A percentile compares a stretch with the other conserved stretches of the same genome.
Evolutionary conservation across 37 sponge, comb jelly and placozoan genomes (phyloP).

Genomic region (Halisarca cf. caerulea): DNA sequence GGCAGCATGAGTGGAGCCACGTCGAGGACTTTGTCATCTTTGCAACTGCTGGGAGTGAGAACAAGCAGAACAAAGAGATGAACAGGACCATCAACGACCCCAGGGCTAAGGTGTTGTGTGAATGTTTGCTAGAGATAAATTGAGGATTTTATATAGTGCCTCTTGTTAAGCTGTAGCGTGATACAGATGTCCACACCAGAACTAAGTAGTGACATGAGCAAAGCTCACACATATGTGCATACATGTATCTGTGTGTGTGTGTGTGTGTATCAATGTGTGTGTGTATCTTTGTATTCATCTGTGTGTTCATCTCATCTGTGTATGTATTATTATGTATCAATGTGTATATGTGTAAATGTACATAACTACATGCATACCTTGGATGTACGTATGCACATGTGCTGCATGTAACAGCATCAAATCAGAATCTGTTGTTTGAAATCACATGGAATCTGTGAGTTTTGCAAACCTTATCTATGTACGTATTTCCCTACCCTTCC

Average conservation of each 20-base stretch:
- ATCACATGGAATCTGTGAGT: no score
- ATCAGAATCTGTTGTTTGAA: no score
- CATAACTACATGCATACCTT: background rate
- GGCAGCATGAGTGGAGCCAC: conserved; percentile 60
- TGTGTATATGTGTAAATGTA: background rate
- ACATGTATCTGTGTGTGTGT: background rate
- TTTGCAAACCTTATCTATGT: no score
- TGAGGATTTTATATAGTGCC: no score
- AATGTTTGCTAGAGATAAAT: no score
- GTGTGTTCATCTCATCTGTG: background rate
- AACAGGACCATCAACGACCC: background rate
- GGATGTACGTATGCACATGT: conserved; percentile 13
- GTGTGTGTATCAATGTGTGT: conserved; percentile 6
- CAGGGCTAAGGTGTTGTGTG: background rate
- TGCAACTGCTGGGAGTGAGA: conserved; percentile 28
- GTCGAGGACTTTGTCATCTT: conserved; percentile 81
- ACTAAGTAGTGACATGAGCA: no score
- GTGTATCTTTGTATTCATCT: background rate
- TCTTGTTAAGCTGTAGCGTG: no score
- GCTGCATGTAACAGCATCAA: no score
- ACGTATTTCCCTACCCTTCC: background rate
- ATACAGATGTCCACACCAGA: no score
- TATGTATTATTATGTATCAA: background rate
- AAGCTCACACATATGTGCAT: no score
- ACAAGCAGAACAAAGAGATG: no score